These are phyloP conservation scores for Acinonyx jubatus DNA, from an alignment of 2,113 vertebrate genomes.

Conservation along the genomic window DNA sequence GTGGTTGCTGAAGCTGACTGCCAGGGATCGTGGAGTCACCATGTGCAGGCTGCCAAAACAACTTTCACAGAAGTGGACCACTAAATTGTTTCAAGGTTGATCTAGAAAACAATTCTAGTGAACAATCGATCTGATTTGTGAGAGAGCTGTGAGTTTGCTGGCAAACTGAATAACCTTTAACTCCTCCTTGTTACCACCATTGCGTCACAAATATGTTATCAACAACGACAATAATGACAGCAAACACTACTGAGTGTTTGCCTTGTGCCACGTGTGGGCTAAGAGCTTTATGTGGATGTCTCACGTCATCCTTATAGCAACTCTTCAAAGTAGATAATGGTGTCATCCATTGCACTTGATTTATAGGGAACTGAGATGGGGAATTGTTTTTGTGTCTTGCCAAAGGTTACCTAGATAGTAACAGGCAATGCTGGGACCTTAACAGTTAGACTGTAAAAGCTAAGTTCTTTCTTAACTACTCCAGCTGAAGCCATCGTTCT, in stretches of 20 bases:
- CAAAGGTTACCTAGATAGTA: not conserved
- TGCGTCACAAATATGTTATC: not conserved
- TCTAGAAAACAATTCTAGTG: not conserved
- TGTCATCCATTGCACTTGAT: not conserved
- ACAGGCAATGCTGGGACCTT: not conserved
- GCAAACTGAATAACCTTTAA: not conserved
- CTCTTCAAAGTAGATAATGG: not conserved
- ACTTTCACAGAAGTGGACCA: not conserved
- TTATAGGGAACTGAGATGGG: not conserved
- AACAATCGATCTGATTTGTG: not conserved
- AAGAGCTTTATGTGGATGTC: not conserved
- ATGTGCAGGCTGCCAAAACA: not conserved
- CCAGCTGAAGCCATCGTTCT: not conserved
- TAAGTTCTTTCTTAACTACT: not conserved
- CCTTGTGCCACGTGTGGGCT: not conserved
- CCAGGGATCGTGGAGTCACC: not conserved
- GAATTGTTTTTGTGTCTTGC: not conserved
- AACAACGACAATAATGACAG: not conserved
- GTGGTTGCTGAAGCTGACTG: not conserved
- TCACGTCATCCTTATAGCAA: not conserved
- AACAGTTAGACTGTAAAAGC: not conserved
- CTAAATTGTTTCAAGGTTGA: not conserved
- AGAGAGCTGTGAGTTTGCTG: not conserved
- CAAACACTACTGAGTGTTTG: not conserved
- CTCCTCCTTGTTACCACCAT: not conserved